Percentiles rank a stretch among this genome's conserved stretches.
phyloP scores from a whole-genome alignment of 2,888 invertebrate genomes.

The Pseudococcus viburni region DNA sequence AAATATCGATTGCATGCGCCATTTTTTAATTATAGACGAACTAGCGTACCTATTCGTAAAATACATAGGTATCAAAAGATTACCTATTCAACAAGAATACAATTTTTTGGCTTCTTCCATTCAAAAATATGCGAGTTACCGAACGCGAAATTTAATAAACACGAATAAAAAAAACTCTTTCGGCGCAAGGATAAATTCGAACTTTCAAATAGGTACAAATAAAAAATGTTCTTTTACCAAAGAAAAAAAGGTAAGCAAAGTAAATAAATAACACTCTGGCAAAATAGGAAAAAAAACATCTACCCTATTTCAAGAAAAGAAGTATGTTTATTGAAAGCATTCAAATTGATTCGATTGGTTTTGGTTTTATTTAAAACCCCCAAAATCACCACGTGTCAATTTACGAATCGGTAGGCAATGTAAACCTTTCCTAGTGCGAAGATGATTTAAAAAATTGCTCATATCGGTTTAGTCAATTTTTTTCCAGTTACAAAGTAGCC shows the following conservation, averaged over 20 bases:
- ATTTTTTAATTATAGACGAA: too few species aligned
- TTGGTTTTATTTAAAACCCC: constrained; percentile 42
- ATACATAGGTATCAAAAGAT: too few species aligned
- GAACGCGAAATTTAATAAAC: constrained; percentile 21
- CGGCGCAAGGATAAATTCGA: neutral
- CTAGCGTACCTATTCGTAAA: too few species aligned
- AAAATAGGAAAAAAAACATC: constrained; percentile 15
- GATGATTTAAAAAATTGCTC: constrained; percentile 2
- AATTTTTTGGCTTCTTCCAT: neutral
- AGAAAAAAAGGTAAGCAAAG: neutral
- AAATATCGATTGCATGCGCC: too few species aligned
- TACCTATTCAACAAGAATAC: too few species aligned
- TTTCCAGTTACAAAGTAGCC: neutral
- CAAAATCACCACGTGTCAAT: constrained; percentile 38
- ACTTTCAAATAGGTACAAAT: constrained; percentile 7
- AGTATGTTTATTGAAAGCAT: constrained; percentile 23
- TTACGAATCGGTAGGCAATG: neutral
- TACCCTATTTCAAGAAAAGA: neutral
- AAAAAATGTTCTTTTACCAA: neutral
- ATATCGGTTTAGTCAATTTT: constrained; percentile 12
- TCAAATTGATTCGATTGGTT: constrained; percentile 47
- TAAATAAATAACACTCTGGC: constrained; percentile 6
- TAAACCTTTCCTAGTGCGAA: constrained; percentile 2
- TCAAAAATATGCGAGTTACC: neutral
- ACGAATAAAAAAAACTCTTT: neutral